These are phyloP conservation scores for Pristionchus exspectatus DNA, from an alignment of 2,888 invertebrate genomes.

Conservation along the genomic window DNA sequence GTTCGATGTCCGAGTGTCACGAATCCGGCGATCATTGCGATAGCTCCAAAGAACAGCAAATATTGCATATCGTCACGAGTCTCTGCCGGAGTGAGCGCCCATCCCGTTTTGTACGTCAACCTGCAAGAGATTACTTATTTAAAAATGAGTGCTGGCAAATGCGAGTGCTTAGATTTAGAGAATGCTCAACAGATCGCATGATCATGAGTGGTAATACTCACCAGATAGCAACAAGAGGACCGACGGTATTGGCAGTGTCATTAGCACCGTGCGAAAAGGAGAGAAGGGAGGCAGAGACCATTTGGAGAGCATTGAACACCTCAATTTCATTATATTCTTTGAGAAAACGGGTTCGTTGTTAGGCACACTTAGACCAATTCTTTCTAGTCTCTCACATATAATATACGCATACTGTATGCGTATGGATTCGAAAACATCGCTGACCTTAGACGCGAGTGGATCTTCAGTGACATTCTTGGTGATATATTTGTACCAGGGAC, in stretches of 20 bases:
- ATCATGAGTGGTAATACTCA: background rate
- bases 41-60: constrained; percentile 65
- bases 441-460: constrained; percentile 63
- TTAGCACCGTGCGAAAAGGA: constrained; percentile 99
- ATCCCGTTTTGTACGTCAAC: constrained; percentile 64
- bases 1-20: constrained; percentile 69
- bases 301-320: constrained; percentile 87
- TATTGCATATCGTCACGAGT: constrained; percentile 66
- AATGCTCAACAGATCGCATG: background rate
- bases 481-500: constrained; percentile 68
- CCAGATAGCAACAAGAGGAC: constrained; percentile 72
- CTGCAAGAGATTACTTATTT: background rate
- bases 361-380: background rate
- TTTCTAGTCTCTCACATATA: no score
- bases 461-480: constrained; percentile 66
- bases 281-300: constrained; percentile 95
- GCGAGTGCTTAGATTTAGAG: no score
- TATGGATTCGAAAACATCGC: background rate
- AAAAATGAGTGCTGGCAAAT: no score
- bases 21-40: constrained; percentile 70
- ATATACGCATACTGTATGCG: no score
- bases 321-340: background rate
- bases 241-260: constrained; percentile 76
- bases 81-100: constrained; percentile 68
- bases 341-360: background rate